Conservation (phyloP, 64 coral and sea anemone genomes). For the Trachythela sp. region DNA sequence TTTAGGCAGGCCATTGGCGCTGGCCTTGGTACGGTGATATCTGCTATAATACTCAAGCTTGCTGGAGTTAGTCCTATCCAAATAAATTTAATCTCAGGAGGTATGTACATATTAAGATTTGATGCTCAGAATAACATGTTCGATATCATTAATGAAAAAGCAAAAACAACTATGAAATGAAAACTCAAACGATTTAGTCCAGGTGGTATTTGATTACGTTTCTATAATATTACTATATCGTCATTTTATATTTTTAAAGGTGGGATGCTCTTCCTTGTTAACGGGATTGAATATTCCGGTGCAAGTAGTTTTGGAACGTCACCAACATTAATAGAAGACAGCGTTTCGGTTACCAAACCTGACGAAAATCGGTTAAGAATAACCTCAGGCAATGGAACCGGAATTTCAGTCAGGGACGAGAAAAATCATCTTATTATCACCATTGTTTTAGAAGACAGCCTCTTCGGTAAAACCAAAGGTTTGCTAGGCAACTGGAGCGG, state of each 20-base stretch:
- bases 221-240: too few relatives aligned
- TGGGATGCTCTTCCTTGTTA: not conserved
- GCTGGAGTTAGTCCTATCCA: not conserved
- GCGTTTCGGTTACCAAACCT: not conserved
- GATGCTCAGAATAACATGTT: too few relatives aligned
- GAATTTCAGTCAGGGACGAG: not conserved
- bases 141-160: too few relatives aligned
- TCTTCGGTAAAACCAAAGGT: slow-evolving; percentile 33
- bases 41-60: not conserved
- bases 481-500: slow-evolving; percentile 57
- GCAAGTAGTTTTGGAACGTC: not conserved
- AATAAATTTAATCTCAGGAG: not conserved
- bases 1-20: not conserved
- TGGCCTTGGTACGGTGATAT: slow-evolving; percentile 7
- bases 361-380: not conserved
- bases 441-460: not conserved
- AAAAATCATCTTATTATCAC: not conserved
- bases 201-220: too few relatives aligned
- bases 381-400: not conserved
- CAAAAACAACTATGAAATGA: too few relatives aligned
- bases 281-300: not conserved
- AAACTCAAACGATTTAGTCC: too few relatives aligned
- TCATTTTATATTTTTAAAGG: not conserved
- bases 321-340: not conserved
- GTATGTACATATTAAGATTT: not conserved